Evolutionary conservation across 2,888 invertebrate species (phyloP), one percentile per base, ranked within the genome.

Genomic region (Harmothoe impar): DNA sequence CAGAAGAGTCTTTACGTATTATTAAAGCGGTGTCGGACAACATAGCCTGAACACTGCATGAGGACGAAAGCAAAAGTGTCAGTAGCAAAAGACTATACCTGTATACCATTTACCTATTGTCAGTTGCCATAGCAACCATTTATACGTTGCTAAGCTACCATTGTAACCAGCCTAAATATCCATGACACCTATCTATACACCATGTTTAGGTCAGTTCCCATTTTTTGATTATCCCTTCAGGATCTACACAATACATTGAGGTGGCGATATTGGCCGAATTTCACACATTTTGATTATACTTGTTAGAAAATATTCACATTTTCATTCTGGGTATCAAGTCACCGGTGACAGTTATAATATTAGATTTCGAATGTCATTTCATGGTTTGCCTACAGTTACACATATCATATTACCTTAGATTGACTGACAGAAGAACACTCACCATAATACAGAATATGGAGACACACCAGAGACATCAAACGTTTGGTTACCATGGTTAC

Each of bases 361-460:
- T 43, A 43, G 43, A 43, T 43, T 43, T 43, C 10, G 43, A 43
- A 10, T 43, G 43, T 17, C 35, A 0, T 81, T 43, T 7, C 77
- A 17, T 81, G 3, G 43, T 81, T 81, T 81, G 81, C 35, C 43
- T 81, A 81, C 43, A 20, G 33, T n/a, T 81, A 81, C 81, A 81
- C 81, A 81, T 81, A 81, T 43, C 81, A 81, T 20, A 35, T 81
- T 81, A 81, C 81, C 35, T 81, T 43, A 81, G 33, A n/a, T 81
- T 43, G 81, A 81, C 31, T 68, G 7, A 68, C 77, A 77, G 43
- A 43, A 86, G 15, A 86, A 56, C 86, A 86, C 20, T 54, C 86
- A 86, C 86, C 86, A 86, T 54, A 12, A 86, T 86, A 86, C 54
- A 86, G 86, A 86, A 54, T 56, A 86, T 86, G 29, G 86, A 86